These are phyloP conservation scores for Rhamphomyia laevipes DNA, from an alignment of 2,888 invertebrate genomes.

Conservation along the genomic window DNA sequence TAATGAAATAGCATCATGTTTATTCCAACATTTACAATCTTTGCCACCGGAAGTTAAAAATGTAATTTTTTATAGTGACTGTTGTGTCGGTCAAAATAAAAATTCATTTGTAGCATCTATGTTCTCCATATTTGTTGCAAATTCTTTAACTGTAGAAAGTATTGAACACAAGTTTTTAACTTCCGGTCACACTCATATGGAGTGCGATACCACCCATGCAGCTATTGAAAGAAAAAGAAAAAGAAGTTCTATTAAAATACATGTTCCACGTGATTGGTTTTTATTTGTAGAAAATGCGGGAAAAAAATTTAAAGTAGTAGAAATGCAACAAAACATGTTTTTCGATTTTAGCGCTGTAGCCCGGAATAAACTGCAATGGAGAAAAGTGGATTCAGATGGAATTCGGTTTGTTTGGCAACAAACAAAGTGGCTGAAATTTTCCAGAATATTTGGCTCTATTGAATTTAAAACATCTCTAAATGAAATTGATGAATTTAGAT, in stretches of 20 bases:
- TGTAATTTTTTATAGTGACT: constrained; percentile 3
- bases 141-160: neutral
- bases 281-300: no score
- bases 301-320: no score
- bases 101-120: constrained; percentile 1
- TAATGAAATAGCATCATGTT: constrained; percentile 4
- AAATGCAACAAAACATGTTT: no score
- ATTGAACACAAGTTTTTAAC: constrained; percentile 1
- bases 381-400: neutral
- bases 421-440: neutral
- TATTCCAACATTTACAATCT: no score
- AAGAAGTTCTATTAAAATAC: neutral
- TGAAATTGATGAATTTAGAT: neutral
- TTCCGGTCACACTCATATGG: neutral
- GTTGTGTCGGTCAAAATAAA: constrained; percentile 3
- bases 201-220: neutral
- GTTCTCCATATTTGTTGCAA: neutral
- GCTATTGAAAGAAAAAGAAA: neutral
- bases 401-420: neutral
- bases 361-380: no score
- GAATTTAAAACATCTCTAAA: neutral
- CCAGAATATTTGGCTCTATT: neutral
- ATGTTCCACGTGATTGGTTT: neutral
- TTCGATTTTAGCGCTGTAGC: no score
- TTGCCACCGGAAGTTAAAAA: neutral